Conservation (phyloP, 2,113 vertebrate species). For the Circaetus gallicus region DNA sequence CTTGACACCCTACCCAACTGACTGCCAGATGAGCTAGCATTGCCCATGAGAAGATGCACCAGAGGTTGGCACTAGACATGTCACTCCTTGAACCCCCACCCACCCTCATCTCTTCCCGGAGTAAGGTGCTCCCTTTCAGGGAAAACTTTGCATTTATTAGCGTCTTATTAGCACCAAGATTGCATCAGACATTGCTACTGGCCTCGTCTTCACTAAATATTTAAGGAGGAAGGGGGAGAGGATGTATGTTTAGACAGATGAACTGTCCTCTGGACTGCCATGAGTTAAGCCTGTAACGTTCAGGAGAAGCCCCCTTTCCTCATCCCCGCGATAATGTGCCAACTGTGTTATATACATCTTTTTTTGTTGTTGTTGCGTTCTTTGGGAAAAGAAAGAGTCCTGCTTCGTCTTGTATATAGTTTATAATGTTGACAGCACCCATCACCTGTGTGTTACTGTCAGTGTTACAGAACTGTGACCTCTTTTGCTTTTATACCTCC, state of each 20-base stretch:
- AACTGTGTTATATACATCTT: not conserved
- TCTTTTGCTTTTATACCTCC: conserved; percentile 42
- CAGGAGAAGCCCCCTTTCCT: not conserved
- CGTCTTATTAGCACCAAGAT: not conserved
- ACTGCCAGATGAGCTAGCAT: not conserved
- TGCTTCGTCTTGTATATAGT: conserved; percentile 78
- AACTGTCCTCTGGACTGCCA: conserved; percentile 34
- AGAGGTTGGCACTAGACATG: not conserved
- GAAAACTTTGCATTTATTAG: not conserved
- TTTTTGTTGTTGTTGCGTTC: not conserved
- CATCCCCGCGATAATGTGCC: not conserved
- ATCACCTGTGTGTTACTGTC: conserved; percentile 69
- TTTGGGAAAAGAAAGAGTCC: conserved; percentile 23
- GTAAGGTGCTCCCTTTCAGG: conserved; percentile 19
- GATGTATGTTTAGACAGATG: not conserved
- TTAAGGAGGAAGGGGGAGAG: conserved; percentile 18
- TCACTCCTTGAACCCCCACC: not conserved
- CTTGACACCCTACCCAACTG: conserved; percentile 94
- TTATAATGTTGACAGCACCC: conserved; percentile 62
- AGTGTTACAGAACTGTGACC: conserved; percentile 70
- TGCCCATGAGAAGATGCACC: not conserved
- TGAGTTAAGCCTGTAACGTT: not conserved
- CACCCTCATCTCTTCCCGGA: not conserved
- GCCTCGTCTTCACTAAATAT: not conserved
- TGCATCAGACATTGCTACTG: not conserved